Evolutionary conservation across 2,113 vertebrate genomes (phyloP).

Genomic region (Aspiorhynchus laticeps): DNA sequence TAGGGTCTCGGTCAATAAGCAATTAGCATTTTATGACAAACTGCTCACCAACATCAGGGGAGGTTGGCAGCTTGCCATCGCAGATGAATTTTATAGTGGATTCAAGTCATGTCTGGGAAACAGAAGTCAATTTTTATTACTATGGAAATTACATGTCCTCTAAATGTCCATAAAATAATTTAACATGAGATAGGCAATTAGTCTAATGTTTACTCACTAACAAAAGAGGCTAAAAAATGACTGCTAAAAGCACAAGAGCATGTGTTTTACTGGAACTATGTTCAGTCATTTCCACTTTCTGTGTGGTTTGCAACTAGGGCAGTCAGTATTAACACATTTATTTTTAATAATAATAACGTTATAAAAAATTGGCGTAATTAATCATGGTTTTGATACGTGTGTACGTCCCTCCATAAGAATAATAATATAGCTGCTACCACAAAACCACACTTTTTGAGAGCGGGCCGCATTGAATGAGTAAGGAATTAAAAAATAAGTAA

Average conservation of each 20-base stretch:
- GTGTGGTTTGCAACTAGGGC: not conserved
- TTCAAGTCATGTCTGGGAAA: conserved; percentile 71
- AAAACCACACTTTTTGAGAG: too few species aligned
- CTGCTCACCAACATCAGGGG: conserved; percentile 65
- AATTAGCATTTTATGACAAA: conserved; percentile 84
- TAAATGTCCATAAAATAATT: conserved; percentile 74
- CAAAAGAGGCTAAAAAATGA: conserved; percentile 52
- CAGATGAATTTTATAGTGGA: conserved; percentile 72
- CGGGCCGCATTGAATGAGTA: too few species aligned
- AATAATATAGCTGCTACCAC: too few species aligned
- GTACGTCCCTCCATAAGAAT: too few species aligned
- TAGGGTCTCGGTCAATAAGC: conserved; percentile 76
- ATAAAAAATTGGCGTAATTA: not conserved
- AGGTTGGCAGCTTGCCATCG: conserved; percentile 68
- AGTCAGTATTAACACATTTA: not conserved
- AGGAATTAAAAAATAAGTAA: too few species aligned
- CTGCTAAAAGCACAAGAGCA: conserved; percentile 45
- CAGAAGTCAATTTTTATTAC: conserved; percentile 79
- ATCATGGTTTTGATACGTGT: not conserved
- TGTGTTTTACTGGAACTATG: not conserved
- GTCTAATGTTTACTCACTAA: conserved; percentile 63
- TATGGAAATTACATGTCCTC: conserved; percentile 67
- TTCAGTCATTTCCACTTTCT: not conserved
- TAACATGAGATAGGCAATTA: conserved; percentile 72
- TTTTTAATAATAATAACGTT: not conserved